These are phyloP conservation scores for Bombycilla garrulus DNA, from an alignment of 2,113 vertebrate genomes.

Conservation along the genomic window DNA sequence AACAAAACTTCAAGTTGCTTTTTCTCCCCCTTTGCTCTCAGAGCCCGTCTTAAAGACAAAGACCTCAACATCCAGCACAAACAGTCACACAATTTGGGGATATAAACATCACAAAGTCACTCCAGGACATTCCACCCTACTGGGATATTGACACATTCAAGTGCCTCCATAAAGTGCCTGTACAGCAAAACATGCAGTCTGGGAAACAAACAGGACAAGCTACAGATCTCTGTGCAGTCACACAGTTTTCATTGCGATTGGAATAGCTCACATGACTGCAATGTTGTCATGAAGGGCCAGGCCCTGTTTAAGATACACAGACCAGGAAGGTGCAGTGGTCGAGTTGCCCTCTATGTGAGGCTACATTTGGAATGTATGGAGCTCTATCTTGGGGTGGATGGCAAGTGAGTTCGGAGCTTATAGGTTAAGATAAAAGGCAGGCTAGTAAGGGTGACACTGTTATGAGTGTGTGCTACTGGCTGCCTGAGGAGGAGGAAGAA, in stretches of 20 bases:
- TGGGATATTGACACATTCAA: not conserved
- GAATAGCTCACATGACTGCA: not conserved
- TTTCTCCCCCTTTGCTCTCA: too few species aligned
- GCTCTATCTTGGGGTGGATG: not conserved
- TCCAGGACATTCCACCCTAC: too few species aligned
- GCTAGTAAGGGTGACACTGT: not conserved
- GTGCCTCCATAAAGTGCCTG: not conserved
- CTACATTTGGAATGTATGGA: not conserved
- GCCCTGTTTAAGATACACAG: not conserved
- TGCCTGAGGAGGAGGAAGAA: not conserved
- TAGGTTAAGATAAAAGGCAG: not conserved
- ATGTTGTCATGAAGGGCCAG: not conserved
- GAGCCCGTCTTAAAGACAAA: too few species aligned
- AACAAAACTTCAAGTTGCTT: too few species aligned
- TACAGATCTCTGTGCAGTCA: not conserved
- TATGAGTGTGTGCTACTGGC: not conserved
- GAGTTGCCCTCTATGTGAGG: not conserved
- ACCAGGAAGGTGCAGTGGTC: not conserved
- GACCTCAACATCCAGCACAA: too few species aligned
- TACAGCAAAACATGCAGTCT: not conserved
- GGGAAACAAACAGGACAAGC: not conserved
- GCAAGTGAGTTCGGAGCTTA: not conserved
- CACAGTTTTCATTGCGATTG: not conserved
- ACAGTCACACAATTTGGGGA: too few species aligned
- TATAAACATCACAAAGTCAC: too few species aligned